These are phyloP conservation scores for Stichodactyla mertensii DNA, from an alignment of 64 coral and sea anemone species.

Conservation along the genomic window DNA sequence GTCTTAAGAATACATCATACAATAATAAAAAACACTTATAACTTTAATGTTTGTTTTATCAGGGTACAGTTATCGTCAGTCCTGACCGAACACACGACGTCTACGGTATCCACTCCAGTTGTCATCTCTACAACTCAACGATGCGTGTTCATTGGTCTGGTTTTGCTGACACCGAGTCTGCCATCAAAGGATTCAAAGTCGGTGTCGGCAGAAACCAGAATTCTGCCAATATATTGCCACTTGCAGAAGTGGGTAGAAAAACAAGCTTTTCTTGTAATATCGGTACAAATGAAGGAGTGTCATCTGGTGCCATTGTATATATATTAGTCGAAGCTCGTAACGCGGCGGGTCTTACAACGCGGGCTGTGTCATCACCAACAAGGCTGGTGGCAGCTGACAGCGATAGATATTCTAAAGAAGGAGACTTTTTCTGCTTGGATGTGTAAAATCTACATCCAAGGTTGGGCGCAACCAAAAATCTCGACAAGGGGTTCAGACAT, in stretches of 20 bases:
- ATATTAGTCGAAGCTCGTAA: slow-evolving; percentile 63
- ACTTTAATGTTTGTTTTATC: background rate
- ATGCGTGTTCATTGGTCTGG: slow-evolving; percentile 76
- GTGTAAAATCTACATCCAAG: slow-evolving; percentile 5
- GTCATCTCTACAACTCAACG: slow-evolving; percentile 81
- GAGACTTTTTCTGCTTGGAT: slow-evolving; percentile 68
- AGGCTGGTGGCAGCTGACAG: slow-evolving; percentile 66
- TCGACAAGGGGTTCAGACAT: too few relatives aligned
- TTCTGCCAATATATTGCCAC: slow-evolving; percentile 41
- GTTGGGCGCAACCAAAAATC: too few relatives aligned
- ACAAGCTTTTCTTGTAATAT: slow-evolving; percentile 45
- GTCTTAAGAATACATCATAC: too few relatives aligned
- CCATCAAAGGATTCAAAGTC: slow-evolving; percentile 55
- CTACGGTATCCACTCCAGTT: slow-evolving; percentile 71
- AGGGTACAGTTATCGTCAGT: slow-evolving; percentile 87
- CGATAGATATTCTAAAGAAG: slow-evolving; percentile 49
- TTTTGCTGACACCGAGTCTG: slow-evolving; percentile 73
- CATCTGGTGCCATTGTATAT: slow-evolving; percentile 62
- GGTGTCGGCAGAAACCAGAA: slow-evolving; percentile 51
- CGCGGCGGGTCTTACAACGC: slow-evolving; percentile 51
- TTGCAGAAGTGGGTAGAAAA: slow-evolving; percentile 44
- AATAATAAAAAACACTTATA: background rate
- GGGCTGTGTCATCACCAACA: slow-evolving; percentile 62
- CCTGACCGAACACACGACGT: slow-evolving; percentile 83
- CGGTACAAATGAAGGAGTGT: slow-evolving; percentile 22